These are phyloP conservation scores for Epinotia brunnichana DNA, from an alignment of 2,888 invertebrate species.

Conservation along the genomic window DNA sequence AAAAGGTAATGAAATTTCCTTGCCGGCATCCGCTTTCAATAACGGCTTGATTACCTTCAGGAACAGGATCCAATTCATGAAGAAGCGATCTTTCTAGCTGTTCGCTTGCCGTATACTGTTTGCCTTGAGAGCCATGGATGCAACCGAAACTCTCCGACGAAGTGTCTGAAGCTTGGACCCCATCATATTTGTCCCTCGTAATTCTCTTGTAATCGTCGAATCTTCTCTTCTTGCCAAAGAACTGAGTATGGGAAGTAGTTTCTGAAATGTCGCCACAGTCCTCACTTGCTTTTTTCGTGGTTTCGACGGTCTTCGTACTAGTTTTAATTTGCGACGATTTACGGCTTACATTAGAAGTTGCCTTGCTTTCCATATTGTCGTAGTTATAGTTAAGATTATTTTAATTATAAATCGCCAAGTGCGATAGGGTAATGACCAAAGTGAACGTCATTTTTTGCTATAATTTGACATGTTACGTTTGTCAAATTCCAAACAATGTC, in stretches of 20 bases:
- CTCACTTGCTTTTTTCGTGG: conserved; percentile 50
- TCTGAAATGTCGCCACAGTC: conserved; percentile 51
- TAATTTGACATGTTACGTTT: not conserved
- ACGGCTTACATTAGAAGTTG: not conserved
- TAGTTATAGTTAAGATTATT: not conserved
- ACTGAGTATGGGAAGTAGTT: conserved; percentile 66
- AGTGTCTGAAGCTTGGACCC: conserved; percentile 60
- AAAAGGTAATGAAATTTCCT: conserved; percentile 60
- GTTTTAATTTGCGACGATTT: not conserved
- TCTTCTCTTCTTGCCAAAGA: conserved; percentile 52
- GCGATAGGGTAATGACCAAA: not conserved
- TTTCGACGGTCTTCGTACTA: not conserved
- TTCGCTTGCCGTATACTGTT: conserved; percentile 60
- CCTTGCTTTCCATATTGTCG: conserved; percentile 51
- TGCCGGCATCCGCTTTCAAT: conserved; percentile 55
- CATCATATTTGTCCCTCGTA: conserved; percentile 59
- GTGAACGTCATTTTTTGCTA: not conserved
- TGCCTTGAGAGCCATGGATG: conserved; percentile 61
- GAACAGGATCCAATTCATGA: conserved; percentile 60
- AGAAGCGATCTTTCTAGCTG: conserved; percentile 61
- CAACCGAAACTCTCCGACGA: conserved; percentile 65
- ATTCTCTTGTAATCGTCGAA: conserved; percentile 54
- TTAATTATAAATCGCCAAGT: not conserved
- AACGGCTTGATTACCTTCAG: conserved; percentile 24
- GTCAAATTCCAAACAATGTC: too few species aligned